Evolutionary conservation across 2,888 invertebrate genomes (phyloP), one percentile per base, ranked within the genome.

Genomic region (Aphidius colemani): DNA sequence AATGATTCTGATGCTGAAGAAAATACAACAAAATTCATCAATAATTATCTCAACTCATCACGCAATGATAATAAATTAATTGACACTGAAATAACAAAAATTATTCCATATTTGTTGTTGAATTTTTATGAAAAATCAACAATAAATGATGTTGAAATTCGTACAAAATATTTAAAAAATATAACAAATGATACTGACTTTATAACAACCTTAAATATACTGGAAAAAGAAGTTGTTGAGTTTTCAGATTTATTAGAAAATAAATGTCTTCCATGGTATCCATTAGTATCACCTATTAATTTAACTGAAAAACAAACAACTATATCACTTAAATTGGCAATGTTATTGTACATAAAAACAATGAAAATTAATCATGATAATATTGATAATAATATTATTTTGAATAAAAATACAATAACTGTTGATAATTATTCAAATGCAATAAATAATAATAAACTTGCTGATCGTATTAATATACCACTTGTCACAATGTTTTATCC

Each of bases 121-220:
- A 79, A 82, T 63, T 83, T 82, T 70, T 86, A 84, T 69, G 81
- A 82, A 58, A 72, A 78, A 9, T 81, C 84, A 1, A 80, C 81
- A 11, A 58, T 65, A 1, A 71, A 78, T 18, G 85, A 86, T 70
- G 67, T 80, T 1, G 50, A 71, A 7, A 57, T 2, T 30, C 39
- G 7, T n/a, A 56, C n/a, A 30, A 10, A 7, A n/a, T 30, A 8
- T 4, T 4, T 57, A 39, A 7, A 10, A 39, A 13, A 4, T 43
- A 30, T 30, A n/a, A 9, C 7, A 7, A 1, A 10, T 71, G 75
- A 66, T 64, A 76, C 4, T 81, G 80, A 78, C 58, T 74, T 5
- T 58, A 61, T 1, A 65, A 67, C 41, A 65, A 72, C 30, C 10
- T 64, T 73, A 3, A 43, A 51, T 4, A 50, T 49, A 39, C 6